Conservation (phyloP, 2,113 vertebrate genomes). For the Syngnathus typhle region DNA sequence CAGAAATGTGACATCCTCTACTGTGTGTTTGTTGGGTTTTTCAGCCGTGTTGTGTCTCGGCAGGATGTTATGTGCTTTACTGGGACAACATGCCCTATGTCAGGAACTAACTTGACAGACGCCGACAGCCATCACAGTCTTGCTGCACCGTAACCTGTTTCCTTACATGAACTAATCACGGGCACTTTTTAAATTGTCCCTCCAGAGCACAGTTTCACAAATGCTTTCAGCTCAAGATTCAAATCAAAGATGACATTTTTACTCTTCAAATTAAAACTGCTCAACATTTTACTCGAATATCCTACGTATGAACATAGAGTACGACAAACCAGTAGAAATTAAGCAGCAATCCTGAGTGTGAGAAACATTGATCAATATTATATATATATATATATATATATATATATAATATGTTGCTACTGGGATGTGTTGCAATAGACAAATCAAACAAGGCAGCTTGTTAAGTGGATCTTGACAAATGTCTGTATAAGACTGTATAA, state of each 20-base stretch:
- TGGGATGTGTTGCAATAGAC: not conserved
- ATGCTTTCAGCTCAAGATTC: not conserved
- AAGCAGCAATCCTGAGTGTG: not conserved
- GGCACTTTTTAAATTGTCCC: not conserved
- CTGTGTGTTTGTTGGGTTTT: slow-evolving; percentile 5
- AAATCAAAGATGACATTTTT: not conserved
- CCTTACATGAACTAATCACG: not conserved
- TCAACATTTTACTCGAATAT: not conserved
- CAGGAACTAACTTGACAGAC: slow-evolving; percentile 23
- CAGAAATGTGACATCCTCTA: not conserved
- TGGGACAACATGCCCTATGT: slow-evolving; percentile 42
- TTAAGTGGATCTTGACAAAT: too few relatives aligned
- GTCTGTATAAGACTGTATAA: too few relatives aligned
- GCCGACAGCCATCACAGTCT: not conserved
- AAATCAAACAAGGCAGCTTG: not conserved
- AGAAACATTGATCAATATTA: not conserved
- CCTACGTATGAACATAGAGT: not conserved
- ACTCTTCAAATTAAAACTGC: too few relatives aligned
- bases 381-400: not conserved
- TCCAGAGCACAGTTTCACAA: not conserved
- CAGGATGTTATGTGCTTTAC: slow-evolving; percentile 34
- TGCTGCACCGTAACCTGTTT: not conserved
- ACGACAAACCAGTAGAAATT: not conserved
- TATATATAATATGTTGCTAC: not conserved
- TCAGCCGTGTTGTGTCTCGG: slow-evolving; percentile 43